phyloP scores from a whole-genome alignment of 2,888 invertebrate species.

The Pasiphila rectangulata region DNA sequence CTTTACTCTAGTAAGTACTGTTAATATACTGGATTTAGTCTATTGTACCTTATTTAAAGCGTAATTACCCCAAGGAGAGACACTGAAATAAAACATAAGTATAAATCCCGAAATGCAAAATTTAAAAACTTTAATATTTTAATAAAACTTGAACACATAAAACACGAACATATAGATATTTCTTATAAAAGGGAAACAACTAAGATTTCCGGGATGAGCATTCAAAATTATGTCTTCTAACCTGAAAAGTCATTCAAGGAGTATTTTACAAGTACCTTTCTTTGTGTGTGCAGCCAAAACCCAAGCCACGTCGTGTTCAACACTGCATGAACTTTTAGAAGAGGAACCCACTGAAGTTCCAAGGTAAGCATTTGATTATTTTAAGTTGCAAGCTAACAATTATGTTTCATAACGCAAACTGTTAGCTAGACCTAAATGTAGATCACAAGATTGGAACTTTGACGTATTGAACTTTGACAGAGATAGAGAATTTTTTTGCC shows the following conservation, averaged over 20 bases:
- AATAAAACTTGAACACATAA: neutral
- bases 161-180: neutral
- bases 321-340: conserved; percentile 73
- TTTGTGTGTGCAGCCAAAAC: conserved; percentile 61
- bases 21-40: conserved; percentile 15
- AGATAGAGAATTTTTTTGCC: too few relatives aligned
- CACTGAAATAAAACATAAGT: neutral
- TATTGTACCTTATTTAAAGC: neutral
- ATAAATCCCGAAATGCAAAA: neutral
- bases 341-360: conserved; percentile 76
- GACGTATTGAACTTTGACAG: too few relatives aligned
- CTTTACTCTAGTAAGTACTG: conserved; percentile 66
- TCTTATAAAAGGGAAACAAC: neutral
- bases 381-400: too few relatives aligned
- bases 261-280: conserved; percentile 15
- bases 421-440: too few relatives aligned
- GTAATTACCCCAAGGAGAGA: neutral
- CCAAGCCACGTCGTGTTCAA: conserved; percentile 77
- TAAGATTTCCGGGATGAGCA: conserved; percentile 2
- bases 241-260: conserved; percentile 11
- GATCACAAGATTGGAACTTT: too few relatives aligned
- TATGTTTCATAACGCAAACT: too few relatives aligned
- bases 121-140: neutral
- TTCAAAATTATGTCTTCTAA: conserved; percentile 6
- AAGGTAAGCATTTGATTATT: conserved; percentile 50